Base-by-base conservation (phyloP, 2,113 vertebrate species). In the Neotoma lepida region DNA sequence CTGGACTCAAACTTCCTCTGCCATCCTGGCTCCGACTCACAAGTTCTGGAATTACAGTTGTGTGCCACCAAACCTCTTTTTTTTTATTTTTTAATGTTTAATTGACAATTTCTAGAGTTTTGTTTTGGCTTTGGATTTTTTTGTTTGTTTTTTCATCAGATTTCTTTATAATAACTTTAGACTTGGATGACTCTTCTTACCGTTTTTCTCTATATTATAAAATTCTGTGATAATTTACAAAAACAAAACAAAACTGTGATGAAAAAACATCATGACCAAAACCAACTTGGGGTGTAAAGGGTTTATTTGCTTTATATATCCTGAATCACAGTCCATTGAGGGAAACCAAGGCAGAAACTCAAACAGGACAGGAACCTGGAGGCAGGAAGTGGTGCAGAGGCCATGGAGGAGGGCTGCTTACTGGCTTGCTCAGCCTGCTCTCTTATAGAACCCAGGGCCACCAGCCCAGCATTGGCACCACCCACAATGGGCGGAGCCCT, bases 91-190 rank as follows among this genome's bases (percentile, higher is more conserved):
- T n/a, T 58, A 49, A 49, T 28, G 71, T 89, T 92, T 39, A 49
- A 56, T 15, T 9, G 17, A 78, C 39, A 92, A 44, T 35, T 91
- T 95, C 14, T 39, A 61, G 18, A 7, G 7, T 70, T 70, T 70
- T 70, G 68, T 17, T n/a, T 70, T 70, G 17, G 30, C 0, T 33
- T 66, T 66, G 49, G 49, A 6, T 51, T 51, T 51, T 26, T 9
- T 20, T 58, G 10, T 39, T 95, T 70, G 91, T 87, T 74, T 95
- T 88, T 6, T 44, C 78, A 39, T 58, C n/a, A 30, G 24, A 73
- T 74, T 88, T 88, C 35, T 41, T 41, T 44, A n/a, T 86, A 46
- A 51, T 68, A 94, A 82, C 35, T 89, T 94, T 82, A 94, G 56
- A 71, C 4, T 9, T 28, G 2, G n/a, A 24, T 94, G 77, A 61